phyloP scores from a whole-genome alignment of 2,113 vertebrate species.

The Petrocephalus zakoni region DNA sequence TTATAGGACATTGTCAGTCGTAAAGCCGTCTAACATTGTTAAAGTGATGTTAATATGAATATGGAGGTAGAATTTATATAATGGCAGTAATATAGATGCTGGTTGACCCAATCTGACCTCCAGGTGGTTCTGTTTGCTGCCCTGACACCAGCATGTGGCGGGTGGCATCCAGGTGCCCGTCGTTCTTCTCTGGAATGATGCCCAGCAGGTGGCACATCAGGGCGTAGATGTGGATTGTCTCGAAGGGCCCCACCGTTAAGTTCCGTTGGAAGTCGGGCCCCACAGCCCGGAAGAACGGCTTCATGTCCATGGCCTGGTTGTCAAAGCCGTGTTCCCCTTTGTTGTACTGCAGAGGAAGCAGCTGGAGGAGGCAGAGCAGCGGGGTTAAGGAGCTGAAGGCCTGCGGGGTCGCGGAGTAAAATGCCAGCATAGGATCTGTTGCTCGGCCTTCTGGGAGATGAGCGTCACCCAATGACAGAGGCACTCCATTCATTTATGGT shows the following conservation, averaged over 20 bases:
- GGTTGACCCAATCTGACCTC: not conserved
- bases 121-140: not conserved
- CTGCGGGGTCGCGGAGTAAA: not conserved
- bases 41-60: not conserved
- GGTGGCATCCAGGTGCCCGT: slow-evolving; percentile 53
- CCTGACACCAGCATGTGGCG: slow-evolving; percentile 45
- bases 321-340: slow-evolving; percentile 72
- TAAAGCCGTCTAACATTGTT: no score
- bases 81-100: not conserved
- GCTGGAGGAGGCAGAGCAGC: slow-evolving; percentile 41
- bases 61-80: not conserved
- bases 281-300: slow-evolving; percentile 73
- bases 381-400: no score
- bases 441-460: not conserved
- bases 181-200: slow-evolving; percentile 64
- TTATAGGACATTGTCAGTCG: not conserved
- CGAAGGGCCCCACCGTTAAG: slow-evolving; percentile 64
- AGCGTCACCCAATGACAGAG: not conserved
- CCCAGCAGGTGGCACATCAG: slow-evolving; percentile 71
- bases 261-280: slow-evolving; percentile 67
- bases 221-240: slow-evolving; percentile 67
- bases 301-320: slow-evolving; percentile 65
- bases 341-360: slow-evolving; percentile 58
- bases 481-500: not conserved
- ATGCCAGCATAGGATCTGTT: not conserved